Base-by-base conservation (phyloP, 2,888 invertebrate genomes). In the Drosophila emarginata region DNA sequence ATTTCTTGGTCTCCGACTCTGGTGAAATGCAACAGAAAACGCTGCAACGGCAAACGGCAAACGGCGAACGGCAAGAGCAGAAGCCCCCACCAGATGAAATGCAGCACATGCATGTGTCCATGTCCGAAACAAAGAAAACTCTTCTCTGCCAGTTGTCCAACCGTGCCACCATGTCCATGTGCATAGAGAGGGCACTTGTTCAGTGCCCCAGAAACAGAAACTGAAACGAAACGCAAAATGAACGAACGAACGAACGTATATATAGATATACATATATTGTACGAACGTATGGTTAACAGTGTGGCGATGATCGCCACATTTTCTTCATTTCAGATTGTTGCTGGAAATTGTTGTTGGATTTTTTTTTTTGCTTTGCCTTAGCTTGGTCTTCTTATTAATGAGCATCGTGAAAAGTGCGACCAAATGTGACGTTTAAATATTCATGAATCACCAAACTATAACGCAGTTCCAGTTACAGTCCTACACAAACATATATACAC, bases 401-500 rank as follows among this genome's bases (percentile, higher is more conserved):
- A 89, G 87, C 85, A 84, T 86, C 82, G 85, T 85, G 80, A 84
- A 87, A 89, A 90, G 89, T 89, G 90, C 90, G 90, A 88, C 90
- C 88, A 89, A 90, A 90, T 90, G 90, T 90, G 89, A 90, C 90
- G 90, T 87, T 89, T 90, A 89, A 90, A 90, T 90, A 90, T 90
- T 90, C 90, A 90, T 90, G 90, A 90, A 87, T 86, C 86, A 87
- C 80, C 80, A 78, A 45, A 87, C 85, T 84, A 82, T 84, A 82
- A 84, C 82, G 82, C 85, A 79, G 77, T 72, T 80, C 56, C 81
- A 80, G 80, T 78, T 70, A 32, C 57, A 69, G 57, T 61, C 57
- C 70, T 68, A 80, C 59, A 68, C 70, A 60, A 61, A 70, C 66
- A 68, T 5, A 4, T 0, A 26, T 26, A 26, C 5, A 26, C 6